A percentile compares a stretch with the other conserved stretches of the same genome.
These are phyloP conservation scores for Psettodes erumei DNA, from an alignment of 2,113 vertebrate genomes.

Conservation along the genomic window DNA sequence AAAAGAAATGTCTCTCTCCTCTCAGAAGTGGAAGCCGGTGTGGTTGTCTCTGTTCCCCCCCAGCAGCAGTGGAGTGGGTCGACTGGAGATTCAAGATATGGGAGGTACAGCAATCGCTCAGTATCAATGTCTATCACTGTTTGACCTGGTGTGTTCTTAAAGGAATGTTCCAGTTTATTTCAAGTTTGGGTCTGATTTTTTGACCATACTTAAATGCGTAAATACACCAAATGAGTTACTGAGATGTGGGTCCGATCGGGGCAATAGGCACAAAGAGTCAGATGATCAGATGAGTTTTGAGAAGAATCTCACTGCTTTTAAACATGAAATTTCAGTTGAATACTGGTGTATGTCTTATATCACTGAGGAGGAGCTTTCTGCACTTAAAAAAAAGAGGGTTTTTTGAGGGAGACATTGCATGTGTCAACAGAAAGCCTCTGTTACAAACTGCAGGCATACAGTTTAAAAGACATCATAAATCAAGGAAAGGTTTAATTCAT, in stretches of 20 bases:
- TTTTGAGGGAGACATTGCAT: background rate
- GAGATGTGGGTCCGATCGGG: no score
- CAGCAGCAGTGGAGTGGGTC: conserved; percentile 87
- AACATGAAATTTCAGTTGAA: no score
- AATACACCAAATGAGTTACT: background rate
- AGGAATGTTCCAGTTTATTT: no score
- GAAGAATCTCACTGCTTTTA: no score
- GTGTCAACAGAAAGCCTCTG: background rate
- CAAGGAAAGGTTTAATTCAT: background rate
- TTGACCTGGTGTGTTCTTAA: background rate
- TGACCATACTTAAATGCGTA: no score
- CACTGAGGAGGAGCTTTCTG: no score
- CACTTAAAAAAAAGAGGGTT: no score
- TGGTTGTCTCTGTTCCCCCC: conserved; percentile 87
- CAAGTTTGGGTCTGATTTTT: background rate
- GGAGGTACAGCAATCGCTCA: conserved; percentile 53
- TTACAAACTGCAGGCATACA: background rate
- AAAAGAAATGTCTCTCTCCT: no score
- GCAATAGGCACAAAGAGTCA: no score
- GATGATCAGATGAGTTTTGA: no score
- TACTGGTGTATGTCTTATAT: no score
- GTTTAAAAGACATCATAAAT: background rate
- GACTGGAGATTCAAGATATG: conserved; percentile 88
- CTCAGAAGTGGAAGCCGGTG: conserved; percentile 91
- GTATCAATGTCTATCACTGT: background rate